Evolutionary conservation across 2,888 invertebrate genomes (phyloP), one percentile per base, ranked within the genome.

Genomic region (Spicauda simplicius): DNA sequence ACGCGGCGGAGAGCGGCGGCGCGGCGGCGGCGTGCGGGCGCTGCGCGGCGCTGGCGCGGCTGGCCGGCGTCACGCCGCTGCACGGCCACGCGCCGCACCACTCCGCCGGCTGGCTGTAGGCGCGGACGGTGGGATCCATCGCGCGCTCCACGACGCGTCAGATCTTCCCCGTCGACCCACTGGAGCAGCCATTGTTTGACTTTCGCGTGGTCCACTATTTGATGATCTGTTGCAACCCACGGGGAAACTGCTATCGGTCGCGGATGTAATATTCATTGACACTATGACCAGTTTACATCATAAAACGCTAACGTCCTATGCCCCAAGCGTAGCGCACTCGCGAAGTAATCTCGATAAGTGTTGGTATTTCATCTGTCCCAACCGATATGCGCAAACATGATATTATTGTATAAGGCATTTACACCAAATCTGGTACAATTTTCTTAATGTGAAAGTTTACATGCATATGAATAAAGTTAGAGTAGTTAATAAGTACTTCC

Each of bases 61-160:
- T 96, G 77, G 95, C 96, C 16, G 96, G 96, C 72, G 95, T 96
- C 72, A 96, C 96, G 81, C 96, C 96, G 75, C 94, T 96, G 77
- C 95, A 95, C 86, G 96, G 96, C 0, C 96, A 96, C 88, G 95
- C 95, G 84, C 91, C 90, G 79, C 91, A 90, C 77, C 94, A 95
- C 80, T 95, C 95, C 71, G 93, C 95, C 60, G 96, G 96, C 74
- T 96, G 96, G 96, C 95, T 95, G 73, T 95, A 90, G 79, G 74
- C 71, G 64, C 72, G 62, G 11, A 30, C 19, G 2, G 10, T 19
- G 25, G 3, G 25, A 25, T 25, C 25, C 3, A 25, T 25, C 3
- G 25, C 25, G 25, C 5, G 25, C 25, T 25, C 25, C 25, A 5
- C 25, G 25, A 2, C 25, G 25, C 25, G 25, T 5, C 25, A 2